A percentile compares a stretch with the other conserved stretches of the same genome.
Evolutionary conservation across 2,113 vertebrate genomes (phyloP).

Genomic region (Lepus timidus): DNA sequence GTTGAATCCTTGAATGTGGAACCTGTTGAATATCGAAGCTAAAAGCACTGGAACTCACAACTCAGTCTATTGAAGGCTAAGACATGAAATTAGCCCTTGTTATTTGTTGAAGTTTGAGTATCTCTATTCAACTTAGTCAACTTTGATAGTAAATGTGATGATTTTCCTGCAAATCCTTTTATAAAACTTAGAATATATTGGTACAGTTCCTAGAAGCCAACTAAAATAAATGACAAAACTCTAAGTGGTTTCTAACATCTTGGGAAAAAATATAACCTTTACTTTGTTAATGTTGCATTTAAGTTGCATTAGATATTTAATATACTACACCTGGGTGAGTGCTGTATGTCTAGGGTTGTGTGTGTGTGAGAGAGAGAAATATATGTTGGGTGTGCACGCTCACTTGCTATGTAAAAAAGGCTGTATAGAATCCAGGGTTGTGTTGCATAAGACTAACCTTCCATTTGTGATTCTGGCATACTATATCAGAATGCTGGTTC

Average conservation of each 20-base stretch:
- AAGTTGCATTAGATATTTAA: background rate
- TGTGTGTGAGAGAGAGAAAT: background rate
- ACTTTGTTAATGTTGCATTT: background rate
- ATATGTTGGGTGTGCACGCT: background rate
- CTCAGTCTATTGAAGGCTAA: background rate
- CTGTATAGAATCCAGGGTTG: no score
- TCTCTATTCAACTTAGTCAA: background rate
- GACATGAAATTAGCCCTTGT: background rate
- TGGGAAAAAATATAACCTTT: background rate
- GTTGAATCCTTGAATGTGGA: no score
- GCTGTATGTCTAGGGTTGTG: background rate
- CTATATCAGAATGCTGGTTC: no score
- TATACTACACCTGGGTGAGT: background rate
- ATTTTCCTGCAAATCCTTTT: background rate
- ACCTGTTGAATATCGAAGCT: no score
- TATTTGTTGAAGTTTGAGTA: background rate
- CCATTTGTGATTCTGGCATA: no score
- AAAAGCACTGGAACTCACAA: no score
- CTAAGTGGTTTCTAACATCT: background rate
- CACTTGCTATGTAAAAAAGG: background rate
- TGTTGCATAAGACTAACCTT: no score
- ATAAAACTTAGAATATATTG: background rate
- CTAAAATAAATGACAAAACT: background rate
- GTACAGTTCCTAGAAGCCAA: background rate
- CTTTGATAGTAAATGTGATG: background rate